A percentile compares a stretch with the other conserved stretches of the same genome.
Conservation (phyloP, 2,888 invertebrate genomes). For the Drosophila kambysellisi region DNA sequence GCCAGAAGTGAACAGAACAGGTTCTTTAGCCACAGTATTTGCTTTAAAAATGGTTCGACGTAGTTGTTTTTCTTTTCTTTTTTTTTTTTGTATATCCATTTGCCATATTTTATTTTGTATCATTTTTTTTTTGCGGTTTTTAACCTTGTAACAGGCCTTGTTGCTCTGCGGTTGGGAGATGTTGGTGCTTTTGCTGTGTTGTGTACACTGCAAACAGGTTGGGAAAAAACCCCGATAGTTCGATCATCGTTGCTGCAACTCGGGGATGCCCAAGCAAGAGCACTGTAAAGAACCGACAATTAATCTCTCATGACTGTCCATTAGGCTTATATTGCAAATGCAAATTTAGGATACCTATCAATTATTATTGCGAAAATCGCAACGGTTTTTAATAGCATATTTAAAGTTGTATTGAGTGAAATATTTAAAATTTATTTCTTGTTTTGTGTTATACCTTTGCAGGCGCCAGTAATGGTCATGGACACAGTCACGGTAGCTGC, state of each 20-base stretch:
- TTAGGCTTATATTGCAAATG: neutral
- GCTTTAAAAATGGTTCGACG: slow-evolving; percentile 16
- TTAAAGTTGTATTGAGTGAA: neutral
- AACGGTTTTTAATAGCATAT: neutral
- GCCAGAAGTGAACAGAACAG: slow-evolving; percentile 55
- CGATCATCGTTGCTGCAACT: slow-evolving; percentile 22
- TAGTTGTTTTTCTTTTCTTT: slow-evolving; percentile 10
- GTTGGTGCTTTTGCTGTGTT: slow-evolving; percentile 2
- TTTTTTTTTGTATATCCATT: neutral
- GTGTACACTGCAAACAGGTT: slow-evolving; percentile 24
- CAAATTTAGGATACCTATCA: neutral
- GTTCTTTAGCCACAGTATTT: slow-evolving; percentile 52
- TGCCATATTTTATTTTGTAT: neutral
- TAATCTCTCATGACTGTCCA: neutral
- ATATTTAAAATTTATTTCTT: neutral
- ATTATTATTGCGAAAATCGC: neutral
- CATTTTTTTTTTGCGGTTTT: slow-evolving; percentile 27
- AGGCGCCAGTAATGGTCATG: slow-evolving; percentile 68
- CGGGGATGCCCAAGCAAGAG: slow-evolving; percentile 24
- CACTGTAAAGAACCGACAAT: slow-evolving; percentile 19
- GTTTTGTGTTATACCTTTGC: slow-evolving; percentile 6
- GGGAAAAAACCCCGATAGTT: slow-evolving; percentile 28
- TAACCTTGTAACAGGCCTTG: slow-evolving; percentile 70
- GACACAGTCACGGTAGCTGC: slow-evolving; percentile 65
- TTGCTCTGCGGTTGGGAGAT: slow-evolving; percentile 25